Evolutionary conservation across 2,113 vertebrate genomes (phyloP).

Genomic region (Entosphenus tridentatus): DNA sequence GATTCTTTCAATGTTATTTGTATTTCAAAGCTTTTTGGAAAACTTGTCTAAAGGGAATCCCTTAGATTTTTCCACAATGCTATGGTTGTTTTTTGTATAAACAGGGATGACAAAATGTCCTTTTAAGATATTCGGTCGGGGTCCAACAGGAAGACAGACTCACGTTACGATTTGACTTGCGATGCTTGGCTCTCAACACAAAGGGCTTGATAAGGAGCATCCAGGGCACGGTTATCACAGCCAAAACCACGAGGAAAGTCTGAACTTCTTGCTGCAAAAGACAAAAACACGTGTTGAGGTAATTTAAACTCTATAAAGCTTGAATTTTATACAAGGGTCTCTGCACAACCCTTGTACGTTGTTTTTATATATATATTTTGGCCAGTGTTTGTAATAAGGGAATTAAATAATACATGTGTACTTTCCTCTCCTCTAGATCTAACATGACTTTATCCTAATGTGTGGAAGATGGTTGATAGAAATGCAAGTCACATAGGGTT

Average conservation of each 20-base stretch:
- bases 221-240: constrained; percentile 16
- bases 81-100: no score
- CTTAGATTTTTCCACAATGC: no score
- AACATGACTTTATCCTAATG: background rate
- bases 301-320: background rate
- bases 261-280: constrained; percentile 14
- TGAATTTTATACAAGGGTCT: background rate
- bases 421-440: background rate
- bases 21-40: no score
- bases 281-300: background rate
- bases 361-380: constrained; percentile 1
- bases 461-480: background rate
- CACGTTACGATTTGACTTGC: no score
- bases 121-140: no score
- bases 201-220: constrained; percentile 17
- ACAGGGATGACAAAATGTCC: no score
- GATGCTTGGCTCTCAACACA: constrained; percentile 7
- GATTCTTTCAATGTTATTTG: no score
- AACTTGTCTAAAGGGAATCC: no score
- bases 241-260: constrained; percentile 15
- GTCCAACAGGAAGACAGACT: no score
- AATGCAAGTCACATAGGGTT: background rate
- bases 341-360: background rate
- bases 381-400: background rate
- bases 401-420: background rate